Evolutionary conservation across 2,113 vertebrate species (phyloP).

Genomic region (Hyla sarda): DNA sequence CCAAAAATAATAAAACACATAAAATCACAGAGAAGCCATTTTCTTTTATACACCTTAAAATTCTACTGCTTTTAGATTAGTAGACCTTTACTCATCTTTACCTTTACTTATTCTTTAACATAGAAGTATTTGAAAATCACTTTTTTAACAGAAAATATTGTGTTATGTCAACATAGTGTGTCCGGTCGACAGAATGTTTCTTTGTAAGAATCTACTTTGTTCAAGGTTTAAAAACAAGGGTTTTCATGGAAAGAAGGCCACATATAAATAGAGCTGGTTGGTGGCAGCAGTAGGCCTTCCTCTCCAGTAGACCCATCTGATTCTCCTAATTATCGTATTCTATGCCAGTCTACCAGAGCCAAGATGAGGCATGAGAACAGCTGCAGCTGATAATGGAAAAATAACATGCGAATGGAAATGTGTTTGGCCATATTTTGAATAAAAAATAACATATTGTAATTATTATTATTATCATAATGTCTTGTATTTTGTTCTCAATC

Average conservation of each 20-base stretch:
- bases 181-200: not conserved
- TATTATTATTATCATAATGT: not conserved
- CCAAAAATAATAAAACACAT: no score
- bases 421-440: constrained; percentile 6
- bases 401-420: constrained; percentile 11
- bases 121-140: not conserved
- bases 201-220: not conserved
- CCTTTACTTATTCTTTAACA: not conserved
- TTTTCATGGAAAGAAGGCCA: not conserved
- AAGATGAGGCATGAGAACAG: constrained; percentile 13
- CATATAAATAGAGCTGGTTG: not conserved
- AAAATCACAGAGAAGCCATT: no score
- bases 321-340: constrained; percentile 1
- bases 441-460: constrained; percentile 31
- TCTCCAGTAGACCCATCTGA: constrained; percentile 9
- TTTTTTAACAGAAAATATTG: not conserved
- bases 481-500: constrained; percentile 4
- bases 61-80: no score
- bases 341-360: constrained; percentile 5
- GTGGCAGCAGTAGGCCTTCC: not conserved
- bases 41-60: no score
- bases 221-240: not conserved
- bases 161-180: not conserved
- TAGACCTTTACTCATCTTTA: no score
- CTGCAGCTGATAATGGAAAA: constrained; percentile 16